These are phyloP conservation scores for Phrynocephalus versicolor DNA, from an alignment of 2,113 vertebrate species.

Conservation along the genomic window DNA sequence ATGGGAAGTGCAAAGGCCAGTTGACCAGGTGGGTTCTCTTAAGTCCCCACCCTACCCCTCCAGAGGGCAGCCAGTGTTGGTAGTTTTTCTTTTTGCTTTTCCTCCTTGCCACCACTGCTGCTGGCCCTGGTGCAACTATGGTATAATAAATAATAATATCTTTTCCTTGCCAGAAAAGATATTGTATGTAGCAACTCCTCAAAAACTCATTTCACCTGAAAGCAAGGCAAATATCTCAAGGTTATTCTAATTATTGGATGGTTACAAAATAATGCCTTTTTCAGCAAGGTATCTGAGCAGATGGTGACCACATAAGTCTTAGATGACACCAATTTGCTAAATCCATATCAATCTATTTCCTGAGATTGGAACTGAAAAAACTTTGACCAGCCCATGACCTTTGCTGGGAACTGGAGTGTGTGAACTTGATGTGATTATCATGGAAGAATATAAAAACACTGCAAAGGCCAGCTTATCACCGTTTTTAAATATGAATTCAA, in stretches of 20 bases:
- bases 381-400: neutral
- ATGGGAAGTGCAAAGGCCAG: too few species aligned
- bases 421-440: neutral
- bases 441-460: neutral
- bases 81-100: too few species aligned
- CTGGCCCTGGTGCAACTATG: too few species aligned
- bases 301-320: neutral
- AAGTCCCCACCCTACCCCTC: too few species aligned
- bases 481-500: neutral
- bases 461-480: neutral
- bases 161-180: too few species aligned
- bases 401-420: neutral
- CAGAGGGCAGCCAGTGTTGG: too few species aligned
- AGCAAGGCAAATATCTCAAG: neutral
- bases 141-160: too few species aligned
- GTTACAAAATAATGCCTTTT: neutral
- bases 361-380: neutral
- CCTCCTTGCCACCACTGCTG: too few species aligned
- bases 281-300: neutral
- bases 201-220: neutral
- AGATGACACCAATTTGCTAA: neutral
- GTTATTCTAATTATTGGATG: neutral
- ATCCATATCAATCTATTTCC: neutral
- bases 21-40: too few species aligned
- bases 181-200: too few species aligned